phyloP scores from a whole-genome alignment of 2,113 vertebrate species.

The Okapia johnstoni region DNA sequence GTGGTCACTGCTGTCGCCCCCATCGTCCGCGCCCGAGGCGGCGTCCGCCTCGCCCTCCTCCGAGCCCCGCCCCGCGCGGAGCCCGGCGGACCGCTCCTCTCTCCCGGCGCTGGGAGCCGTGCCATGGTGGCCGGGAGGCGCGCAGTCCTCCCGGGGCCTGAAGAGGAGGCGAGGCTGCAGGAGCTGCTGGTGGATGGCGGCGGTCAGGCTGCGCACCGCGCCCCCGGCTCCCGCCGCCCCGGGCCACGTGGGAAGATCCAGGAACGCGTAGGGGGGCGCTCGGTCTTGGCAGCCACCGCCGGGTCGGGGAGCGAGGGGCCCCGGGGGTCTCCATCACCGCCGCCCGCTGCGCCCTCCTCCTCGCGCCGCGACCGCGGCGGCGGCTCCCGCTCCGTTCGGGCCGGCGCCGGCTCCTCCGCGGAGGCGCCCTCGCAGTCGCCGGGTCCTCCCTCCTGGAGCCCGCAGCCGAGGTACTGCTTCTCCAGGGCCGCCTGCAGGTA shows the following conservation, averaged over 20 bases:
- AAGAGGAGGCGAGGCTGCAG: conserved; percentile 58
- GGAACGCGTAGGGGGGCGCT: neutral
- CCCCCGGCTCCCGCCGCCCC: conserved; percentile 65
- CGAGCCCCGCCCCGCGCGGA: neutral
- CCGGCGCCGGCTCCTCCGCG: neutral
- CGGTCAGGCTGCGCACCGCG: conserved; percentile 58
- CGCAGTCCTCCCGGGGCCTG: conserved; percentile 1
- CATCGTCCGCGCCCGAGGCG: conserved; percentile 29
- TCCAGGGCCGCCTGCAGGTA: conserved; percentile 90
- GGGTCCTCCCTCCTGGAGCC: conserved; percentile 4
- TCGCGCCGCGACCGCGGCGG: neutral
- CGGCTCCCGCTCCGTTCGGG: neutral
- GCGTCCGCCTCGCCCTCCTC: conserved; percentile 54
- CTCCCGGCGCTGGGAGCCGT: neutral
- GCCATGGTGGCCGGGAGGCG: neutral
- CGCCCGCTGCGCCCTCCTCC: neutral
- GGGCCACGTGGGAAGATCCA: conserved; percentile 37
- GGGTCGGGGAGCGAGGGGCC: neutral
- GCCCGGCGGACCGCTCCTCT: conserved; percentile 35
- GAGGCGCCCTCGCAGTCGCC: neutral
- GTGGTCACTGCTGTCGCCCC: conserved; percentile 79
- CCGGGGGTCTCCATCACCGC: conserved; percentile 62
- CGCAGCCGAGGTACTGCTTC: conserved; percentile 57
- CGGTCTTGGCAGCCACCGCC: neutral
- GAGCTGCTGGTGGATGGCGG: conserved; percentile 51